phyloP scores from a whole-genome alignment of 2,797 vertebrate species.

The Megaceryle alcyon region DNA sequence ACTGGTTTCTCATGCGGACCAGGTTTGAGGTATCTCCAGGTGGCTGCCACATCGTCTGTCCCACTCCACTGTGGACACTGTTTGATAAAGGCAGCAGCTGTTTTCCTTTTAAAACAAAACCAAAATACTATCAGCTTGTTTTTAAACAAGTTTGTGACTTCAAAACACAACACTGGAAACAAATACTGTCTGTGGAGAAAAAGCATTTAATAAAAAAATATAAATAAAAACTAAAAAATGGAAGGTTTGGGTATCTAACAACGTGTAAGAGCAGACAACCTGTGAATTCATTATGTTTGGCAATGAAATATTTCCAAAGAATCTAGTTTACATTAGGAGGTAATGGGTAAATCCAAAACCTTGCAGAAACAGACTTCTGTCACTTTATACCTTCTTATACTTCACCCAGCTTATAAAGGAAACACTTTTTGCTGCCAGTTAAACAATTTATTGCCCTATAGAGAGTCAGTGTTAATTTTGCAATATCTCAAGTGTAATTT shows the following conservation, averaged over 20 bases:
- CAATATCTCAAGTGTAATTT: neutral
- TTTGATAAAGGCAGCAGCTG: slow-evolving; percentile 93
- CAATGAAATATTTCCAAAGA: neutral
- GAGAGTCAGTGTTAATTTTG: neutral
- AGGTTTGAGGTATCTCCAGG: slow-evolving; percentile 89
- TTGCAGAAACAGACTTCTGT: neutral
- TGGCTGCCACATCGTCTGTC: slow-evolving; percentile 85
- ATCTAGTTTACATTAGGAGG: neutral
- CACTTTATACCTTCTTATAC: neutral
- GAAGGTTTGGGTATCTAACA: neutral
- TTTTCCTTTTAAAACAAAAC: slow-evolving; percentile 85
- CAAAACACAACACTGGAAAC: neutral
- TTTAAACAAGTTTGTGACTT: neutral
- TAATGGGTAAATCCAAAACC: neutral
- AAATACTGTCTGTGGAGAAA: neutral
- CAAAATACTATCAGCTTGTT: slow-evolving; percentile 37
- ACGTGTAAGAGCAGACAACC: neutral
- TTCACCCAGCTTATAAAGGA: neutral
- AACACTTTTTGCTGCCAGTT: neutral
- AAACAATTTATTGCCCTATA: neutral
- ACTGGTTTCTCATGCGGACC: slow-evolving; percentile 95
- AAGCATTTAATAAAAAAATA: neutral
- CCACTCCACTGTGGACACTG: slow-evolving; percentile 89
- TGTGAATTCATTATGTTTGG: neutral
- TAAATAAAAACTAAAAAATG: too few species aligned